A percentile compares a stretch with the other conserved stretches of the same genome.
phyloP scores from a whole-genome alignment of 2,113 vertebrate genomes.

The Actenoides lindsayi region DNA sequence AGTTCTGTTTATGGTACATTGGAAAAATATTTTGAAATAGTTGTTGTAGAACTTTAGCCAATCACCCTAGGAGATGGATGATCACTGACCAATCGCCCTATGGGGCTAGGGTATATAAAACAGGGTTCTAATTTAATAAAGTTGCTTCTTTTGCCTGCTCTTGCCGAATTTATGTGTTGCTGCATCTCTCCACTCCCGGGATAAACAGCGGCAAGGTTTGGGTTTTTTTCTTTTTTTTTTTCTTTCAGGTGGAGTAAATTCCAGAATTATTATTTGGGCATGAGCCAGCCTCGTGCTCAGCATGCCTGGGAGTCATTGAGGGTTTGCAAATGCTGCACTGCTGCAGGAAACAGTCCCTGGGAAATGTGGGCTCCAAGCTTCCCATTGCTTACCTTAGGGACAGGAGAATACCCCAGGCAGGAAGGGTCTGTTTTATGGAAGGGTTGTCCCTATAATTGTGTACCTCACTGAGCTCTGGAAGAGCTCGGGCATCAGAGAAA shows the following conservation, averaged over 20 bases:
- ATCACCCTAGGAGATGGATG: no score
- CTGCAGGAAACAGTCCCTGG: slow-evolving; percentile 38
- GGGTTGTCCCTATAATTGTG: background rate
- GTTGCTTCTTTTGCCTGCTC: no score
- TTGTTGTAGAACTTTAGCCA: no score
- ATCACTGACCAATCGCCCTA: no score
- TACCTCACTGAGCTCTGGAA: background rate
- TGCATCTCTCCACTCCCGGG: no score
- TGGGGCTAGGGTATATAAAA: no score
- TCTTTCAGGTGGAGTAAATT: background rate
- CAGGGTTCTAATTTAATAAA: no score
- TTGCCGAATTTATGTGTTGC: no score
- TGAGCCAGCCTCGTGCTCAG: background rate
- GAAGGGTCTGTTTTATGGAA: background rate
- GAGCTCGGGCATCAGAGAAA: background rate
- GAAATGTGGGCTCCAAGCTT: background rate
- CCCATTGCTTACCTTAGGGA: slow-evolving; percentile 25
- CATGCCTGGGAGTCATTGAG: background rate
- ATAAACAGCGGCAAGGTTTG: no score
- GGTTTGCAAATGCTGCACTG: background rate
- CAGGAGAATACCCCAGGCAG: slow-evolving; percentile 14
- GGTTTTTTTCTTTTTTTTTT: background rate
- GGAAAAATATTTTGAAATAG: no score
- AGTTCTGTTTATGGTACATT: no score
- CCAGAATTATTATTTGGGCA: background rate